Evolutionary conservation across 2,888 invertebrate species (phyloP).

Genomic region (Lasioglossum morio): DNA sequence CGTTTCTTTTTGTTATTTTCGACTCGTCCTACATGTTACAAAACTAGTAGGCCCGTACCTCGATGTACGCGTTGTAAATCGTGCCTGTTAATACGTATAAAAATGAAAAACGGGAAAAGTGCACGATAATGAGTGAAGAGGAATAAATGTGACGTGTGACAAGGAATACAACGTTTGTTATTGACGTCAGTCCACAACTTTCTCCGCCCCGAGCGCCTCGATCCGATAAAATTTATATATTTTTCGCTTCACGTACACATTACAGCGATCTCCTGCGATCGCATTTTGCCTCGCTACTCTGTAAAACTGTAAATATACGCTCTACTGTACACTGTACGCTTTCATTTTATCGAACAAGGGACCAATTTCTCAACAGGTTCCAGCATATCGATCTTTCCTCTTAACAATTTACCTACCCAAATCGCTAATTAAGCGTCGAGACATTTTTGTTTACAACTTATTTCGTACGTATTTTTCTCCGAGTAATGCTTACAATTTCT

Average conservation of each 20-base stretch:
- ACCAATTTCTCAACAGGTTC: neutral
- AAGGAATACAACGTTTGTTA: neutral
- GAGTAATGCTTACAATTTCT: too few relatives aligned
- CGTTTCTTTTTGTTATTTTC: neutral
- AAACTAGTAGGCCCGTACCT: neutral
- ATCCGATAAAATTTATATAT: conserved; percentile 1
- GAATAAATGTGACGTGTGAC: neutral
- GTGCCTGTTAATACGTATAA: neutral
- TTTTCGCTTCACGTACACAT: neutral
- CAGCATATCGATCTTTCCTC: neutral
- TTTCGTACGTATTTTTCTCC: too few relatives aligned
- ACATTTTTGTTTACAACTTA: neutral
- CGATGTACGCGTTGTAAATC: neutral
- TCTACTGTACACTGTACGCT: neutral
- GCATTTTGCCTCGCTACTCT: neutral
- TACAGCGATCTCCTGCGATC: neutral
- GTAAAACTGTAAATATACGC: conserved; percentile 9
- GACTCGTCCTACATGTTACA: neutral
- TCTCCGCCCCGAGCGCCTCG: conserved; percentile 3
- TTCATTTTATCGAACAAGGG: neutral
- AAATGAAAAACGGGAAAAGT: neutral
- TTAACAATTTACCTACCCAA: neutral
- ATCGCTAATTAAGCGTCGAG: neutral
- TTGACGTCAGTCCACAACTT: conserved; percentile 4
- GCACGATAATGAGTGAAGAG: neutral